Conservation (phyloP, 2,113 vertebrate genomes). For the Archilochus colubris region DNA sequence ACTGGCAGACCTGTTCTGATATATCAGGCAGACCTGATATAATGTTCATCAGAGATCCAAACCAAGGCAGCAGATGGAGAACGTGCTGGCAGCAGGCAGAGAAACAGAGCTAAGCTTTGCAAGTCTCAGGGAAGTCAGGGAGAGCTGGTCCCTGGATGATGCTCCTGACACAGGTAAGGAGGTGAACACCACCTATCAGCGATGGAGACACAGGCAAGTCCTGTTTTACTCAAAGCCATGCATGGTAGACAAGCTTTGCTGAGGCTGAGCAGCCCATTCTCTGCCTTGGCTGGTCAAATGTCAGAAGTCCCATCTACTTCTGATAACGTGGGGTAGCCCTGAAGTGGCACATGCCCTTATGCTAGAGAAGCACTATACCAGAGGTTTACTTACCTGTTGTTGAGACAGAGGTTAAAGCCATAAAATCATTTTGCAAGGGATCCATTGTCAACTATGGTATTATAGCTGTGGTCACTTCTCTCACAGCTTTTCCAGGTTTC, state of each 20-base stretch:
- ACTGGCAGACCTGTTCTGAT: neutral
- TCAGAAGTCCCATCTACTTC: neutral
- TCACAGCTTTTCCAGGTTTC: neutral
- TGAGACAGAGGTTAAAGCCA: neutral
- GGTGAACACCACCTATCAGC: neutral
- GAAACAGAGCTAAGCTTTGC: neutral
- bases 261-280: neutral
- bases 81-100: neutral
- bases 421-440: neutral
- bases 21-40: neutral
- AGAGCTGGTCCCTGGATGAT: neutral
- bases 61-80: slow-evolving; percentile 7
- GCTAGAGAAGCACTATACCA: neutral
- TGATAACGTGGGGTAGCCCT: neutral
- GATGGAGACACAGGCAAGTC: neutral
- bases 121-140: neutral
- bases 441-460: neutral
- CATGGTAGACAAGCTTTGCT: neutral
- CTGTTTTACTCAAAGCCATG: neutral
- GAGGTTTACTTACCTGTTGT: neutral
- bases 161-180: neutral
- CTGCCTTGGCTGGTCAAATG: neutral
- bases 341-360: neutral
- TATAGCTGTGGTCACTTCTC: neutral
- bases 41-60: neutral